These are phyloP conservation scores for Anser brachyrhynchus DNA, from an alignment of 2,113 vertebrate genomes.

Conservation along the genomic window DNA sequence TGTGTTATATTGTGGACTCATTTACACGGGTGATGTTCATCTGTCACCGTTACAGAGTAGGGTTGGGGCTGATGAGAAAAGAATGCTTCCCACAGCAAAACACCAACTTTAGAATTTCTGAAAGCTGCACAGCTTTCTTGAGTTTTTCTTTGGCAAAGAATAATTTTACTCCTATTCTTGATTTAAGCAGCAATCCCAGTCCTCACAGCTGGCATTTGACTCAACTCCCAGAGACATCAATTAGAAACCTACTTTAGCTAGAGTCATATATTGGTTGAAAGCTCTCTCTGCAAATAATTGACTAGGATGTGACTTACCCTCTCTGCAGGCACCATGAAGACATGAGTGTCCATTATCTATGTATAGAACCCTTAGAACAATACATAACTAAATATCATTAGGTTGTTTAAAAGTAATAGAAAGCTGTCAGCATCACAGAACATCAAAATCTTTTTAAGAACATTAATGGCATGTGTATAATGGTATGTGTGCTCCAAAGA, in stretches of 20 bases:
- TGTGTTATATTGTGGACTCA: not conserved
- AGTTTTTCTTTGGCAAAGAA: not conserved
- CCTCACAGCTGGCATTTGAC: not conserved
- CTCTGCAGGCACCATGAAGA: not conserved
- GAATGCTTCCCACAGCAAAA: not conserved
- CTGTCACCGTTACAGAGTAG: fast-evolving
- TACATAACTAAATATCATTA: not conserved
- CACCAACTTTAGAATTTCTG: not conserved
- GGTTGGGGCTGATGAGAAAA: not conserved
- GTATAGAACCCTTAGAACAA: not conserved
- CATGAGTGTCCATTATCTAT: not conserved
- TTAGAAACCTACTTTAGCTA: not conserved
- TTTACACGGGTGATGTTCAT: not conserved
- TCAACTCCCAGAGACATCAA: not conserved
- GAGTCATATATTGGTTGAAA: not conserved
- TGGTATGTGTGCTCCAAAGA: not conserved
- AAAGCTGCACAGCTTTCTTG: not conserved
- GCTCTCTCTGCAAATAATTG: not conserved
- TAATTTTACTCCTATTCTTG: not conserved
- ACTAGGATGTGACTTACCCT: not conserved
- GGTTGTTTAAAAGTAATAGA: not conserved
- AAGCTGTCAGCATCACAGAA: not conserved
- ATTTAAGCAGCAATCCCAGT: not conserved
- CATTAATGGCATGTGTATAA: fast-evolving
- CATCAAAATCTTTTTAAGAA: not conserved